phyloP scores from a whole-genome alignment of 2,797 vertebrate species.

The Apogon hyalosoma region DNA sequence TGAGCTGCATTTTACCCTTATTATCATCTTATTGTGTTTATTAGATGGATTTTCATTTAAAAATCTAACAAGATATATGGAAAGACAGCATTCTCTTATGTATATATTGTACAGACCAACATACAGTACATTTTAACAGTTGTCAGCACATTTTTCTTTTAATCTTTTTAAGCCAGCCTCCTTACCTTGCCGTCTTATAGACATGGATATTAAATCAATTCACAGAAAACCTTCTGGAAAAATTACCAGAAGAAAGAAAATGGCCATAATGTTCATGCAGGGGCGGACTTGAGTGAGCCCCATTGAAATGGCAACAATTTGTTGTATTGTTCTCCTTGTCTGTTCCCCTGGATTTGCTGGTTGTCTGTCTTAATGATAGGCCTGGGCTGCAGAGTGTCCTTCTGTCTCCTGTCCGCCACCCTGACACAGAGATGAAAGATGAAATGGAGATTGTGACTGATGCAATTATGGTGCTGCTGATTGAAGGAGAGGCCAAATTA shows the following conservation, averaged over 20 bases:
- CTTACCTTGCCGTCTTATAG: no score
- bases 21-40: neutral
- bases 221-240: neutral
- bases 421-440: constrained; percentile 82
- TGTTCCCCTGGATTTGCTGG: constrained; percentile 56
- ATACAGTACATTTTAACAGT: no score
- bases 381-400: constrained; percentile 67
- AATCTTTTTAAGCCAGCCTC: no score
- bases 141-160: no score
- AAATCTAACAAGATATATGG: neutral
- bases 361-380: constrained; percentile 78
- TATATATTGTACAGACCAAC: no score
- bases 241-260: neutral
- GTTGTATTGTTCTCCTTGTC: constrained; percentile 63
- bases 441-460: constrained; percentile 87
- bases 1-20: constrained; percentile 28
- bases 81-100: no score
- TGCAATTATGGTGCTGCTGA: constrained; percentile 86
- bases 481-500: constrained; percentile 89
- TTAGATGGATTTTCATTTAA: neutral
- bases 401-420: constrained; percentile 72
- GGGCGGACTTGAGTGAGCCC: constrained; percentile 48
- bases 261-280: constrained; percentile 28
- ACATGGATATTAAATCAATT: neutral
- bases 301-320: constrained; percentile 74